phyloP scores from a whole-genome alignment of 2,113 vertebrate species.

The Silurus glanis region DNA sequence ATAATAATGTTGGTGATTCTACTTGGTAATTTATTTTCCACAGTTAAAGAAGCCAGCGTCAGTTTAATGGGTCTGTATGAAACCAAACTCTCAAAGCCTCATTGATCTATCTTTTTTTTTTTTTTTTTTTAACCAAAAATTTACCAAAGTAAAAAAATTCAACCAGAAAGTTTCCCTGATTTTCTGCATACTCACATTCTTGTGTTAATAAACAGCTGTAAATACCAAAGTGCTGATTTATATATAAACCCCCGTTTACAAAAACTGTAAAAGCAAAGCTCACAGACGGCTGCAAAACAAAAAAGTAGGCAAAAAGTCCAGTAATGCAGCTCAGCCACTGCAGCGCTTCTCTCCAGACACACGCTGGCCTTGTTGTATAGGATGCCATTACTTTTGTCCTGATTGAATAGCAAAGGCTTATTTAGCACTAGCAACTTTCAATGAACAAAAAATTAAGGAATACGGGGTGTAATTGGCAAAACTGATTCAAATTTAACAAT shows the following conservation, averaged over 20 bases:
- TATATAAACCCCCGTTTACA: background rate
- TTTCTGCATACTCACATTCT: background rate
- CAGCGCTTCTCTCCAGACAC: background rate
- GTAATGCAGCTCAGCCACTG: constrained; percentile 11
- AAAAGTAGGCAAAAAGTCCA: background rate
- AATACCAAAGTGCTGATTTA: background rate
- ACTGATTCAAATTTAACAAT: background rate
- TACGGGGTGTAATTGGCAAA: background rate
- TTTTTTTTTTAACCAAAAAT: background rate
- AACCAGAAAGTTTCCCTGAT: background rate
- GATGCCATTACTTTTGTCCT: background rate
- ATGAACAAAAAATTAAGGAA: background rate
- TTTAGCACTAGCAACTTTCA: background rate
- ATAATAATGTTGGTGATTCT: background rate
- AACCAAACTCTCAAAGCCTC: background rate
- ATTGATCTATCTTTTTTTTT: background rate
- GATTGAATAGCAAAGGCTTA: background rate
- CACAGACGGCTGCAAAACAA: background rate
- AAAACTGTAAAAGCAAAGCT: background rate
- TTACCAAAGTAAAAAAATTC: background rate
- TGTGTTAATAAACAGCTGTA: background rate
- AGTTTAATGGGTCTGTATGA: background rate
- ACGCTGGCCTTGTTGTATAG: no score
- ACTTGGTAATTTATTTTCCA: background rate
- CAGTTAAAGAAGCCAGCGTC: background rate